These are phyloP conservation scores for Drosophila miranda DNA, from an alignment of 1,140 invertebrate genomes.

Conservation along the genomic window DNA sequence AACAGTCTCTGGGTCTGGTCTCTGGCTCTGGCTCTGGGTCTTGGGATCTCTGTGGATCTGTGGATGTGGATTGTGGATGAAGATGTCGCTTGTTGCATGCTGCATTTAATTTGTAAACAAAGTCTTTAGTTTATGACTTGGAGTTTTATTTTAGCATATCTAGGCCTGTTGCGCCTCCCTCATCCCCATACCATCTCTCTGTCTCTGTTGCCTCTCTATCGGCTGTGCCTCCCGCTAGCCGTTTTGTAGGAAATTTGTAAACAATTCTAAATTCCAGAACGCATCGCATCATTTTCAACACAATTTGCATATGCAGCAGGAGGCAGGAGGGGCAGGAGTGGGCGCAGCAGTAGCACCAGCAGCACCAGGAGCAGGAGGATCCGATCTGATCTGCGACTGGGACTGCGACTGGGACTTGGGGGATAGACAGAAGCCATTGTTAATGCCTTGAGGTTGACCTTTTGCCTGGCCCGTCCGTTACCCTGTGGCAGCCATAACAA, in stretches of 20 bases:
- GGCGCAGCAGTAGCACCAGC: neutral
- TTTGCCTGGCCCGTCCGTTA: slow-evolving; percentile 31
- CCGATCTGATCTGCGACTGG: neutral
- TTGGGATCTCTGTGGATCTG: slow-evolving; percentile 1
- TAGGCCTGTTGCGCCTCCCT: slow-evolving; percentile 8
- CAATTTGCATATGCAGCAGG: slow-evolving; percentile 59
- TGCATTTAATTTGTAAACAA: slow-evolving; percentile 82
- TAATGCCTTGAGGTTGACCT: slow-evolving; percentile 53
- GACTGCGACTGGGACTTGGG: neutral
- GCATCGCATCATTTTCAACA: slow-evolving; percentile 36
- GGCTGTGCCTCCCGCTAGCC: slow-evolving; percentile 42
- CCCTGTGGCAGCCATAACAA: slow-evolving; percentile 67
- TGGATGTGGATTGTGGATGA: slow-evolving; percentile 51
- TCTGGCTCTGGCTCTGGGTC: slow-evolving; percentile 4
- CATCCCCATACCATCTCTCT: neutral
- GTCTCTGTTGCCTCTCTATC: neutral
- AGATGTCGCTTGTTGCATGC: slow-evolving; percentile 77
- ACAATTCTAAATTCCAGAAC: slow-evolving; percentile 68
- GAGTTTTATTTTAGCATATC: slow-evolving; percentile 78
- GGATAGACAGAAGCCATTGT: slow-evolving; percentile 29
- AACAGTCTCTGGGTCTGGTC: neutral
- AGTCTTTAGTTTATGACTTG: slow-evolving; percentile 81
- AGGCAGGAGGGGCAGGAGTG: neutral
- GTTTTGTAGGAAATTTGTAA: slow-evolving; percentile 77
- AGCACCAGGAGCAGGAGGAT: neutral